Evolutionary conservation across 2,113 vertebrate genomes (phyloP).

Genomic region (Notarius lentiginosus): DNA sequence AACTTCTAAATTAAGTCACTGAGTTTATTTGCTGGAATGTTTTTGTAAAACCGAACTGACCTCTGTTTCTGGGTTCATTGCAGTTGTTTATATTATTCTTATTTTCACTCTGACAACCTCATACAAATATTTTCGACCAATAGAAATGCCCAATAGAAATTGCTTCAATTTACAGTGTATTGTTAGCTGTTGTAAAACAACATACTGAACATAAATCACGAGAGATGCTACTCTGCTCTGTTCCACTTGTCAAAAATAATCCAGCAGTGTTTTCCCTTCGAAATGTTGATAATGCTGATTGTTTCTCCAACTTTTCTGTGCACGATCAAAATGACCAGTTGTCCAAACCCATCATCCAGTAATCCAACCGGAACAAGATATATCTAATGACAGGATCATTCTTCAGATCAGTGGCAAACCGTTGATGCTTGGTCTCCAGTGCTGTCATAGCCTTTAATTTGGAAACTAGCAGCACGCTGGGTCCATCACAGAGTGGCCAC

Average conservation of each 20-base stretch:
- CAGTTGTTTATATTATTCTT: conserved; percentile 69
- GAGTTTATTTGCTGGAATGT: conserved; percentile 75
- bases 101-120: conserved; percentile 46
- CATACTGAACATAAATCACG: not conserved
- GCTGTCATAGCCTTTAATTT: conserved; percentile 72
- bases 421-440: conserved; percentile 64
- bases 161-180: not conserved
- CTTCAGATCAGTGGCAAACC: conserved; percentile 22
- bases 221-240: not conserved
- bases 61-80: conserved; percentile 68
- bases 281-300: not conserved
- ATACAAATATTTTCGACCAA: conserved; percentile 42
- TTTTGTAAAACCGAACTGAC: conserved; percentile 71
- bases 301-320: not conserved
- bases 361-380: conserved; percentile 21
- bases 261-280: not conserved
- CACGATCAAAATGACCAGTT: conserved; percentile 24
- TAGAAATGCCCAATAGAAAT: conserved; percentile 6
- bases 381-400: conserved; percentile 33
- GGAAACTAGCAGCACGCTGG: conserved; percentile 61
- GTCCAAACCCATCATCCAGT: conserved; percentile 21
- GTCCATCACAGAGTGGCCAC: conserved; percentile 62
- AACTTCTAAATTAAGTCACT: conserved; percentile 71
- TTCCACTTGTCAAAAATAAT: not conserved
- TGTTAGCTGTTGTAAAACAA: not conserved